A percentile compares a stretch with the other conserved stretches of the same genome.
Evolutionary conservation across 2,888 invertebrate genomes (phyloP).

Genomic region (Busseola fusca): DNA sequence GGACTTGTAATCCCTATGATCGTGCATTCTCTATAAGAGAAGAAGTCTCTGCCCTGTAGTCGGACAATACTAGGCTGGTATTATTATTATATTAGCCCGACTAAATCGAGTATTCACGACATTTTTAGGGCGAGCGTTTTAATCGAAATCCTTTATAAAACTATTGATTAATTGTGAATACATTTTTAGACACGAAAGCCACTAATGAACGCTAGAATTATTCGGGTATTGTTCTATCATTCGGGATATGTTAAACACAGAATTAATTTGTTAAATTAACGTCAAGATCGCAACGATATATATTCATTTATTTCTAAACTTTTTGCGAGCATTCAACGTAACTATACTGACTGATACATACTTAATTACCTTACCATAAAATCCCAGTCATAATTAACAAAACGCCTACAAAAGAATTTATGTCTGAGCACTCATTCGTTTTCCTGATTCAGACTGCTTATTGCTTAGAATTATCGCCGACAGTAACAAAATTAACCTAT

Average conservation of each 20-base stretch:
- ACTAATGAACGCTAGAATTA: not conserved
- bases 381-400: not conserved
- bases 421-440: not conserved
- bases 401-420: not conserved
- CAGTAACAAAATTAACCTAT: slow-evolving; percentile 16
- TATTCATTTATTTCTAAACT: not conserved
- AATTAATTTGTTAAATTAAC: too few relatives aligned
- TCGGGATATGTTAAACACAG: not conserved
- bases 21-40: not conserved
- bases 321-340: not conserved
- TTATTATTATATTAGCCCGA: not conserved
- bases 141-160: not conserved
- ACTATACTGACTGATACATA: not conserved
- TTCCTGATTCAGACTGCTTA: slow-evolving; percentile 12
- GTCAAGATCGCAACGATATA: not conserved
- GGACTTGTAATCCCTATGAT: not conserved
- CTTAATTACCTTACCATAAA: not conserved
- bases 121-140: not conserved
- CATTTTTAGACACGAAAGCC: not conserved
- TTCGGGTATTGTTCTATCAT: not conserved
- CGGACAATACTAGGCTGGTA: not conserved
- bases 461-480: slow-evolving; percentile 1
- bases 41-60: not conserved
- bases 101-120: not conserved
- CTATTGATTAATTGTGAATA: not conserved